These are phyloP conservation scores for Chaenocephalus aceratus DNA, from an alignment of 2,113 vertebrate species.

Conservation along the genomic window DNA sequence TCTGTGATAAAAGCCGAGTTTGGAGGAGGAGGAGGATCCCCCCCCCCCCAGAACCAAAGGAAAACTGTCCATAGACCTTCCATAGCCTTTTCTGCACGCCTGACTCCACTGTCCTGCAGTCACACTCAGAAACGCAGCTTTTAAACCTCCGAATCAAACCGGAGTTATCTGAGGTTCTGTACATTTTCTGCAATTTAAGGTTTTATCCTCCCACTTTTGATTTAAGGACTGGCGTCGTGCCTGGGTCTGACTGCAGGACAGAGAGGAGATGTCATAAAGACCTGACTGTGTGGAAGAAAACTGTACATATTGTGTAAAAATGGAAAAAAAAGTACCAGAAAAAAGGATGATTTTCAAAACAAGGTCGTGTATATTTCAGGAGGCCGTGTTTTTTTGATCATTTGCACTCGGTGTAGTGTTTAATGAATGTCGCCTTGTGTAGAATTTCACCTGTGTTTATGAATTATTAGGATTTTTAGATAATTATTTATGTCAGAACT, in stretches of 20 bases:
- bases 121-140: constrained; percentile 41
- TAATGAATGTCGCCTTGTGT: constrained; percentile 95
- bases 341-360: constrained; percentile 83
- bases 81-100: constrained; percentile 73
- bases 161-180: constrained; percentile 21
- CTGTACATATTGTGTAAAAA: constrained; percentile 93
- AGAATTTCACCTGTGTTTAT: constrained; percentile 94
- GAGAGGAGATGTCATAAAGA: constrained; percentile 85
- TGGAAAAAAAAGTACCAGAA: constrained; percentile 44
- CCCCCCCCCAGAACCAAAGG: constrained; percentile 73
- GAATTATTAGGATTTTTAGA: constrained; percentile 94
- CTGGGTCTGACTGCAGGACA: constrained; percentile 65
- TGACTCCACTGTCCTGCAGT: constrained; percentile 61
- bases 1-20: constrained; percentile 59
- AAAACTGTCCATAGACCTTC: constrained; percentile 80
- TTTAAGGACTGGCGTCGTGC: constrained; percentile 46
- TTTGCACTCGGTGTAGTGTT: constrained; percentile 99
- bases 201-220: neutral
- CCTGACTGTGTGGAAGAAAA: constrained; percentile 92
- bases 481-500: constrained; percentile 98
- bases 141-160: constrained; percentile 7
- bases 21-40: constrained; percentile 36
- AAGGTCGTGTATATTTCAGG: constrained; percentile 96
- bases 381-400: constrained; percentile 93
- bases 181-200: constrained; percentile 11